Conservation (phyloP, 1,140 invertebrate genomes). For the Drosophila funebris region DNA sequence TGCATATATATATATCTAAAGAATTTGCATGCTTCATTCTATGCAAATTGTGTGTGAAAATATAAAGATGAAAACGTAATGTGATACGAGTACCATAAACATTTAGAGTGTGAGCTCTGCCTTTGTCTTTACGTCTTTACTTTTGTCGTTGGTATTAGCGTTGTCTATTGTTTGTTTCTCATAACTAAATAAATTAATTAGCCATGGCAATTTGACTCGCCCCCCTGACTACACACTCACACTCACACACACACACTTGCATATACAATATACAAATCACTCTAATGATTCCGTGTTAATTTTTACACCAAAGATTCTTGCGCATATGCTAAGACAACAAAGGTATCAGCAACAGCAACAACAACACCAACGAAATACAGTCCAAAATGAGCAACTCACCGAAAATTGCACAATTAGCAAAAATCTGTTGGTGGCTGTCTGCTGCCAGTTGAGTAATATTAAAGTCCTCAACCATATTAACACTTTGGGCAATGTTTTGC, state of each 20-base stretch:
- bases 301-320: constrained; percentile 77
- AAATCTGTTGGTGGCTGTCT: constrained; percentile 40
- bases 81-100: constrained; percentile 78
- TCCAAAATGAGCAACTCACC: constrained; percentile 62
- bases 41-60: constrained; percentile 69
- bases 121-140: constrained; percentile 17
- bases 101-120: constrained; percentile 56
- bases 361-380: constrained; percentile 10
- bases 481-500: constrained; percentile 78
- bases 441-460: constrained; percentile 65
- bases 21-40: constrained; percentile 49
- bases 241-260: not conserved
- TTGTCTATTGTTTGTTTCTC: constrained; percentile 45
- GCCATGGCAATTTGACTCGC: constrained; percentile 51
- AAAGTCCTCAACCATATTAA: constrained; percentile 82
- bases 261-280: constrained; percentile 25
- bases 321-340: constrained; percentile 32
- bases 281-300: constrained; percentile 69
- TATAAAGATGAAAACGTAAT: constrained; percentile 60
- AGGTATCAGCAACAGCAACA: constrained; percentile 22
- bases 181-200: constrained; percentile 77
- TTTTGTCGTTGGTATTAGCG: constrained; percentile 36
- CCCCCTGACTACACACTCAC: not conserved
- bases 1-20: not conserved
- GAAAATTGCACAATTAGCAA: constrained; percentile 78